Conservation (phyloP, 2,888 invertebrate species). For the Ptycholaimellus sp. region DNA sequence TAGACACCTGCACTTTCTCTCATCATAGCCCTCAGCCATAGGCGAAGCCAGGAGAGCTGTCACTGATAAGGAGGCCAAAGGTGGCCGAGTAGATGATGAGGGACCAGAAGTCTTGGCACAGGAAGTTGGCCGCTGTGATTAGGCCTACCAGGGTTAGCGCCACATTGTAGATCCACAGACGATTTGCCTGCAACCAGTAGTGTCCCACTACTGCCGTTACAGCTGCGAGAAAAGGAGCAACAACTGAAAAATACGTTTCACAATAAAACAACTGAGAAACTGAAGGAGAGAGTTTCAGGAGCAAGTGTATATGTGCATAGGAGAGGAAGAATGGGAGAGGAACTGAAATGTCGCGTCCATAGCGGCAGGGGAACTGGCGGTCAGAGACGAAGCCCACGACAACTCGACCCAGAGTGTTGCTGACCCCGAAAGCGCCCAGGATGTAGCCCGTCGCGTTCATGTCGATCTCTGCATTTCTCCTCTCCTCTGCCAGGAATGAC, state of each 20-base stretch:
- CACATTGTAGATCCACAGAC: conserved; percentile 62
- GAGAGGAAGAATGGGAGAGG: background rate
- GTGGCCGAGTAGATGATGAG: conserved; percentile 50
- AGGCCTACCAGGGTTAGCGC: conserved; percentile 57
- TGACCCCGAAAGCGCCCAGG: conserved; percentile 42
- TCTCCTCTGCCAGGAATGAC: conserved; percentile 5
- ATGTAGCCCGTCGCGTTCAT: background rate
- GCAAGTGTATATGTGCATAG: no score
- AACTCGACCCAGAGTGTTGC: conserved; percentile 68
- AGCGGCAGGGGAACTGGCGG: conserved; percentile 1
- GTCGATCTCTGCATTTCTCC: background rate
- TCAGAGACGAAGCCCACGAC: conserved; percentile 46
- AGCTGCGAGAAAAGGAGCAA: conserved; percentile 42
- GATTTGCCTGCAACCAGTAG: no score
- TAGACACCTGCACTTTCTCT: conserved; percentile 32
- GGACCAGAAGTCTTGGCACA: conserved; percentile 45
- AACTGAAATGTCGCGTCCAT: background rate
- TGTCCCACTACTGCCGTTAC: no score
- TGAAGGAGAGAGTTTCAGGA: no score
- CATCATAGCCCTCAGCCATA: background rate
- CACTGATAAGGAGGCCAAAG: conserved; percentile 57
- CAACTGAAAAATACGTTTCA: no score
- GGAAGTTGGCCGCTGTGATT: conserved; percentile 56
- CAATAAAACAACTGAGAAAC: no score
- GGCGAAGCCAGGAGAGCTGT: conserved; percentile 5